Base-by-base conservation (phyloP, 2,797 vertebrate species). In the Microctenopoma steveboyesi region DNA sequence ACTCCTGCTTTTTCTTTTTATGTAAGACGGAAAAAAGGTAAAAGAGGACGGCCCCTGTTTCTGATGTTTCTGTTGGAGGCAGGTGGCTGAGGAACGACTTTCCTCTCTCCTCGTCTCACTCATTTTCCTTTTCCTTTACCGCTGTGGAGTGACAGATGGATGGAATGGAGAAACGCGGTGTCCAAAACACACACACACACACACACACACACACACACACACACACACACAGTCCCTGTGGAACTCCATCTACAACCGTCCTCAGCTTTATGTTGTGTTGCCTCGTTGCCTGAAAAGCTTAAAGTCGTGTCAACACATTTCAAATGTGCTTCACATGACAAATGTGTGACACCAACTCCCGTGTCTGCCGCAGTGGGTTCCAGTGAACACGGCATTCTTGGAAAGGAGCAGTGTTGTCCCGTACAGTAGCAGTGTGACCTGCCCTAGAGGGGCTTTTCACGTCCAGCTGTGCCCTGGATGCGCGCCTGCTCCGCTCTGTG, bases 91-190 rank as follows among this genome's bases (percentile, higher is more conserved):
- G 74, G 51, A 84, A 80, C 77, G 64, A 69, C 51, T 77, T 69
- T 77, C 54, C 50, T 50, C 49, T 73, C 59, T 48, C 50, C 62
- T 58, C 53, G n/a, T 62, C 60, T 65, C 68, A 86, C 82, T 76
- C 70, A 79, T 87, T 84, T 85, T 87, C 67, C 67, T 81, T 86
- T 88, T 86, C 82, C 79, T 86, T 75, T 64, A 59, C 79, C 3
- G 18, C 83, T 40, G 69, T 55, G 69, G 69, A 83, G 72, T 35
- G 59, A 27, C n/a, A 72, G 69, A 74, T 46, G 49, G 74, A 67
- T 47, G 63, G 79, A 74, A 71, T 16, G 78, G 70, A 78, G 65
- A 47, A 50, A 64, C 28, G 50, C 12, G 48, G 62, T 43, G 76
- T 87, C 86, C 81, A 88, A 89, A 66, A 81, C 82, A 76, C 67